Evolutionary conservation across 2,113 vertebrate genomes (phyloP).

Genomic region (Aegotheles bennettii): DNA sequence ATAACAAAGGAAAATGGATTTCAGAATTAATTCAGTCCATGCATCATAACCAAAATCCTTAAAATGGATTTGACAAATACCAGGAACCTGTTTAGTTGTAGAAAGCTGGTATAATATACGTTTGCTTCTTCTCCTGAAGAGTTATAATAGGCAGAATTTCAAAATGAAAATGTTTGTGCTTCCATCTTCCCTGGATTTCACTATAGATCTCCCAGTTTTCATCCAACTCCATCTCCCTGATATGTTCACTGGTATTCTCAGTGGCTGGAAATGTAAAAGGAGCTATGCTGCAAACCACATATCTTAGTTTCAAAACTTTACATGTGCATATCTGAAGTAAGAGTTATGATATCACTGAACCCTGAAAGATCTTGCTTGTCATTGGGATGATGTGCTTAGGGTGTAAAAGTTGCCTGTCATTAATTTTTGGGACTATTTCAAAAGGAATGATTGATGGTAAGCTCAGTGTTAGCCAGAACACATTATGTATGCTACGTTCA

Average conservation of each 20-base stretch:
- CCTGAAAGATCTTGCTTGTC: not conserved
- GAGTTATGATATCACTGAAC: not conserved
- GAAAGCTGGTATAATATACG: not conserved
- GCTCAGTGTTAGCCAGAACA: not conserved
- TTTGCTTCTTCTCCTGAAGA: not conserved
- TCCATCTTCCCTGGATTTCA: not conserved
- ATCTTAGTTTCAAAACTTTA: not conserved
- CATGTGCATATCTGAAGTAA: not conserved
- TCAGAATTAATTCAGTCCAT: not conserved
- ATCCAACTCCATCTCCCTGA: not conserved
- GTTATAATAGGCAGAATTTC: not conserved
- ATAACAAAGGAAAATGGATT: not conserved
- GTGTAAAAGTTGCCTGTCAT: not conserved
- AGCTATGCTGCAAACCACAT: not conserved
- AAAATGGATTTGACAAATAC: not conserved
- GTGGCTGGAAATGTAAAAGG: not conserved
- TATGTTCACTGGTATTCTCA: not conserved
- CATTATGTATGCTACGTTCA: slow-evolving; percentile 6
- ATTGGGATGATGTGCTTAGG: not conserved
- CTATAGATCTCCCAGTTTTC: not conserved
- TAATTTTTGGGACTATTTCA: slow-evolving; percentile 13
- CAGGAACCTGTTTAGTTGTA: not conserved
- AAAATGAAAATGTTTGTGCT: not conserved
- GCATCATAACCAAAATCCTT: not conserved
- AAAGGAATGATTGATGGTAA: slow-evolving; percentile 15